A percentile compares a stretch with the other conserved stretches of the same genome.
These are phyloP conservation scores for Eristalis arbustorum DNA, from an alignment of 2,888 invertebrate species.

Conservation along the genomic window DNA sequence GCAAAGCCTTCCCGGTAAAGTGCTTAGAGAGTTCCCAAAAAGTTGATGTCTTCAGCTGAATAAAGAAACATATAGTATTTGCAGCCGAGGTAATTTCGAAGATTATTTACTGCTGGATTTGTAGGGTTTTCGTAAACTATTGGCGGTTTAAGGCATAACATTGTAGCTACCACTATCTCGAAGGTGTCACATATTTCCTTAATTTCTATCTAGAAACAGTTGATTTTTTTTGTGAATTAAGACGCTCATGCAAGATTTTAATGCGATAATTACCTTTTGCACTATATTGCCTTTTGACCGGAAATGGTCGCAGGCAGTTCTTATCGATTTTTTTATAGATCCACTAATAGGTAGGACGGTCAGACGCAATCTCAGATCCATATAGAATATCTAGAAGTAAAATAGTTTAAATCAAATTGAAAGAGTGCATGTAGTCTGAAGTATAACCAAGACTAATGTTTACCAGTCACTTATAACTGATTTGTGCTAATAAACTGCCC, in stretches of 20 bases:
- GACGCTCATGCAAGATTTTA: not conserved
- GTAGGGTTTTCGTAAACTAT: conserved; percentile 22
- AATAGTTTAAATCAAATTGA: too few relatives aligned
- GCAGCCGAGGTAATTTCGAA: not conserved
- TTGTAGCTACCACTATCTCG: conserved; percentile 30
- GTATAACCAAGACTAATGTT: not conserved
- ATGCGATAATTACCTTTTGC: conserved; percentile 27
- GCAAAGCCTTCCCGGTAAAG: conserved; percentile 32
- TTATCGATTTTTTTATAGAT: conserved; percentile 24
- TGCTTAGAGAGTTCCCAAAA: conserved; percentile 37
- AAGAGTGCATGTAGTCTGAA: not conserved
- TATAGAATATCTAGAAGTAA: conserved; percentile 44
- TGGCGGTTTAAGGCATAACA: conserved; percentile 33
- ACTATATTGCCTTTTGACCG: conserved; percentile 49
- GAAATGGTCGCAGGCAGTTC: conserved; percentile 46
- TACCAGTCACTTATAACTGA: too few relatives aligned
- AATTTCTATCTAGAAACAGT: conserved; percentile 26
- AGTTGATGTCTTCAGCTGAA: conserved; percentile 36
- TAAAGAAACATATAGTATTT: not conserved
- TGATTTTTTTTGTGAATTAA: not conserved
- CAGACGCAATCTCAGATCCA: conserved; percentile 17
- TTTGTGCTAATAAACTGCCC: too few relatives aligned
- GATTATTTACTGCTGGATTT: conserved; percentile 33
- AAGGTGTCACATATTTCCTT: conserved; percentile 45
- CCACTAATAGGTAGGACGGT: conserved; percentile 12